phyloP scores from a whole-genome alignment of 2,113 vertebrate genomes.

The Leptobrachium ailaonicum region DNA sequence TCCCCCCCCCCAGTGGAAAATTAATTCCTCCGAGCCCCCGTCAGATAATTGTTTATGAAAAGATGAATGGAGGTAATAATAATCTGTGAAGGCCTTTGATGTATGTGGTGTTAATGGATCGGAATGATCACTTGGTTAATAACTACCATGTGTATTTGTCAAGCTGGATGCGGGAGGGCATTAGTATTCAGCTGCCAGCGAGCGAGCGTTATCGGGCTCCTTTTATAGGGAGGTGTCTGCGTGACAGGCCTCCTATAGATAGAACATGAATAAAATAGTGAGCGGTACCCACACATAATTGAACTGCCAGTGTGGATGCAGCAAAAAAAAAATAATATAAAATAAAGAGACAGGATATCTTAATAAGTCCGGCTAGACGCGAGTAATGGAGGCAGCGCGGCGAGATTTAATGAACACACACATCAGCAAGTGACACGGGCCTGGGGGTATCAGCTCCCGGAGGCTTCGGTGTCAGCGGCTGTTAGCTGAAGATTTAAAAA shows the following conservation, averaged over 20 bases:
- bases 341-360: conserved; percentile 69
- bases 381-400: conserved; percentile 58
- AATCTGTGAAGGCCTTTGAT: conserved; percentile 62
- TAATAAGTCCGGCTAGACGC: conserved; percentile 66
- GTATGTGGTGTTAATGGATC: conserved; percentile 71
- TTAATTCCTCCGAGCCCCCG: conserved; percentile 60
- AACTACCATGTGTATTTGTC: conserved; percentile 64
- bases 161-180: conserved; percentile 54
- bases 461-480: conserved; percentile 12
- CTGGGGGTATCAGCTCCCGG: fast-evolving
- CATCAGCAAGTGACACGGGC: conserved; percentile 21
- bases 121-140: conserved; percentile 72
- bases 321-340: conserved; percentile 52
- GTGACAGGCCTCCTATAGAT: conserved; percentile 68
- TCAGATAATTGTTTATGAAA: conserved; percentile 72
- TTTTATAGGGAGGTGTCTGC: conserved; percentile 51
- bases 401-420: conserved; percentile 58
- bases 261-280: conserved; percentile 69
- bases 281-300: conserved; percentile 71
- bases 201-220: conserved; percentile 59
- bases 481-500: conserved; percentile 9
- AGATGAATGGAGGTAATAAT: conserved; percentile 69
- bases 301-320: conserved; percentile 72
- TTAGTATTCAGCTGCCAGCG: conserved; percentile 64
- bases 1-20: conserved; percentile 53